Conservation (phyloP, 2,113 vertebrate genomes). For the Ictidomys tridecemlineatus region DNA sequence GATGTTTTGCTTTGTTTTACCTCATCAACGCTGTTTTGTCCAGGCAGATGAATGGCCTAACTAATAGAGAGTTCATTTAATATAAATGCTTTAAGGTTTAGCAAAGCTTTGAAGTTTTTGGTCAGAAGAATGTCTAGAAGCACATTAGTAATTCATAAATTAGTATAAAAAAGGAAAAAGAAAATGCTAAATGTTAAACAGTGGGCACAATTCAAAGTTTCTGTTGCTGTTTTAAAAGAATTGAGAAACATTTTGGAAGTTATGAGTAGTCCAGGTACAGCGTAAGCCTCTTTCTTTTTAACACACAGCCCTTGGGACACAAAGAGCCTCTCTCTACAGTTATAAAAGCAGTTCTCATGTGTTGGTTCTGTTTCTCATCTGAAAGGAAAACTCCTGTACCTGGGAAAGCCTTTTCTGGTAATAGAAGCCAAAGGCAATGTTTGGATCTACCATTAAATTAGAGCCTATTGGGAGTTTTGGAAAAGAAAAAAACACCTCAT, state of each 20-base stretch:
- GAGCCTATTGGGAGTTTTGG: not conserved
- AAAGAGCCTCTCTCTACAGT: not conserved
- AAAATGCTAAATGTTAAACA: constrained; percentile 23
- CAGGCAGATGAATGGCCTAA: not conserved
- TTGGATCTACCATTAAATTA: constrained; percentile 40
- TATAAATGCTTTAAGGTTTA: not conserved
- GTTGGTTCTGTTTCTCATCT: not conserved
- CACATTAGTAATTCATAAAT: not conserved
- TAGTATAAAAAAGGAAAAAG: not conserved
- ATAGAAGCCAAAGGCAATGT: constrained; percentile 63
- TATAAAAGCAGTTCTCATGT: constrained; percentile 49
- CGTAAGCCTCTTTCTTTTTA: not conserved
- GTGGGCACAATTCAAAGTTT: not conserved
- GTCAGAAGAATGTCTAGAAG: constrained; percentile 19
- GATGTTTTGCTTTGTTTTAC: not conserved
- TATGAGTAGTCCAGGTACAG: not conserved
- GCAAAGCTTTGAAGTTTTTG: constrained; percentile 15
- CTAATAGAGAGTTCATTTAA: not conserved
- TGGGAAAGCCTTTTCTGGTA: not conserved
- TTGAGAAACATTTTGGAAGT: not conserved
- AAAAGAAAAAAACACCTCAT: not conserved
- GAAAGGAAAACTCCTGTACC: constrained; percentile 49
- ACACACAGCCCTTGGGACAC: not conserved
- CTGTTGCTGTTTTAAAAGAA: constrained; percentile 1
- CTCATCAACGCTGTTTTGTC: not conserved